Conservation (phyloP, 1,140 invertebrate species). For the Drosophila tropicalis region DNA sequence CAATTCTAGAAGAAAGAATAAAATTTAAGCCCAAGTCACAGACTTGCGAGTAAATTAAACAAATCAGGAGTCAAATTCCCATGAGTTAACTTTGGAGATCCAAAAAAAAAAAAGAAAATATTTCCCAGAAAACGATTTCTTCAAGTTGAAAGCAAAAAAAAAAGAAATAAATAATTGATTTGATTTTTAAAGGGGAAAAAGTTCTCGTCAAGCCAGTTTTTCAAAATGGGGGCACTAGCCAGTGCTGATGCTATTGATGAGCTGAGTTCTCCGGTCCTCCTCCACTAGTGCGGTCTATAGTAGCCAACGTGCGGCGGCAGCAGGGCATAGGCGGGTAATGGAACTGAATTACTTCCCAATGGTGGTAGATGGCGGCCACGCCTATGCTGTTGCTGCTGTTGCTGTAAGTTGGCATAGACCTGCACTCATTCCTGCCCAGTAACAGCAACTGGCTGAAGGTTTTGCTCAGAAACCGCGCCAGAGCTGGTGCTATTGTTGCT, state of each 20-base stretch:
- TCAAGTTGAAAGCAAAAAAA: background rate
- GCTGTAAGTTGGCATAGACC: slow-evolving; percentile 54
- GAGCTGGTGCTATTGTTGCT: background rate
- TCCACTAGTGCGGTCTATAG: slow-evolving; percentile 56
- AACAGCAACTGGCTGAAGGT: slow-evolving; percentile 59
- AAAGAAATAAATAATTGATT: background rate
- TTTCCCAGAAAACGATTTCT: background rate
- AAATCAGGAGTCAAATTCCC: slow-evolving; percentile 3
- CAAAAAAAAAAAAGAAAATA: background rate
- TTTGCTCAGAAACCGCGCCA: slow-evolving; percentile 44
- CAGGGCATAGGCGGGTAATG: slow-evolving; percentile 46
- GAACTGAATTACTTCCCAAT: slow-evolving; percentile 2
- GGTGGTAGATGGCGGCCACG: slow-evolving; percentile 31
- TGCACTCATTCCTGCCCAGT: slow-evolving; percentile 76
- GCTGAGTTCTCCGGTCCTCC: slow-evolving; percentile 20
- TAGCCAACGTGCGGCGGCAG: slow-evolving; percentile 66
- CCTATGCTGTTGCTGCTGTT: slow-evolving; percentile 42
- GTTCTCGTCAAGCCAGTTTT: background rate
- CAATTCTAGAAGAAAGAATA: slow-evolving; percentile 3
- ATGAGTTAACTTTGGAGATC: background rate
- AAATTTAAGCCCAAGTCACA: slow-evolving; percentile 39
- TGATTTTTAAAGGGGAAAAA: background rate
- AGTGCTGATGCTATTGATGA: slow-evolving; percentile 29
- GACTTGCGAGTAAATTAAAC: slow-evolving; percentile 30
- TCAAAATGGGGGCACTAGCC: slow-evolving; percentile 3